Percentiles rank a stretch among this genome's conserved stretches.
Conservation (phyloP, 2,888 invertebrate genomes). For the Euclidia mi region DNA sequence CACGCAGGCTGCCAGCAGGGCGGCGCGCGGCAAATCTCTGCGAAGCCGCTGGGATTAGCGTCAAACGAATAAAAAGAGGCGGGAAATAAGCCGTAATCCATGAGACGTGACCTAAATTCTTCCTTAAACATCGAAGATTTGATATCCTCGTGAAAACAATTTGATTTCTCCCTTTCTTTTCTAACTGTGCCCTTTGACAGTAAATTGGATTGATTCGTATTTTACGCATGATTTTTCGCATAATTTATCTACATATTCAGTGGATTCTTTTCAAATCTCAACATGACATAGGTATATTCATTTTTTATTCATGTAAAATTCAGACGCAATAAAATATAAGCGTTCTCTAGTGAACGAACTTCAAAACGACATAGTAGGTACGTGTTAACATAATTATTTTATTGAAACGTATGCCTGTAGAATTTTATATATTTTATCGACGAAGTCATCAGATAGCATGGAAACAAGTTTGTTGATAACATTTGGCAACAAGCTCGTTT, state of each 20-base stretch:
- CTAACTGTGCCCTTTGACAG: constrained; percentile 70
- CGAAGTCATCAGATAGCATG: no score
- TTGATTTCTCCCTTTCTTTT: constrained; percentile 80
- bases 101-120: constrained; percentile 88
- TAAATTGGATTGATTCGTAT: constrained; percentile 72
- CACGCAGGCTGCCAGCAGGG: constrained; percentile 60
- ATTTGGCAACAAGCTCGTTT: no score
- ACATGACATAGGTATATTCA: neutral
- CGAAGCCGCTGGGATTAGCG: constrained; percentile 84
- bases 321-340: constrained; percentile 1
- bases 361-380: neutral
- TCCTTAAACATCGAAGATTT: constrained; percentile 86
- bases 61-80: constrained; percentile 89
- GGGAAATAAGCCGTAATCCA: constrained; percentile 88
- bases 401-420: neutral
- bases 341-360: neutral
- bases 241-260: constrained; percentile 50
- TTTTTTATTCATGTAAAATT: neutral
- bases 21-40: constrained; percentile 74
- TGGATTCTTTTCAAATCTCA: constrained; percentile 9
- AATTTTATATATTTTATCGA: neutral
- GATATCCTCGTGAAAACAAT: constrained; percentile 86
- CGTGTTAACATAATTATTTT: neutral
- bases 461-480: no score
- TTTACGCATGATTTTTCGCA: constrained; percentile 67